phyloP scores from a whole-genome alignment of 1,140 invertebrate species.

The Drosophila pachea region DNA sequence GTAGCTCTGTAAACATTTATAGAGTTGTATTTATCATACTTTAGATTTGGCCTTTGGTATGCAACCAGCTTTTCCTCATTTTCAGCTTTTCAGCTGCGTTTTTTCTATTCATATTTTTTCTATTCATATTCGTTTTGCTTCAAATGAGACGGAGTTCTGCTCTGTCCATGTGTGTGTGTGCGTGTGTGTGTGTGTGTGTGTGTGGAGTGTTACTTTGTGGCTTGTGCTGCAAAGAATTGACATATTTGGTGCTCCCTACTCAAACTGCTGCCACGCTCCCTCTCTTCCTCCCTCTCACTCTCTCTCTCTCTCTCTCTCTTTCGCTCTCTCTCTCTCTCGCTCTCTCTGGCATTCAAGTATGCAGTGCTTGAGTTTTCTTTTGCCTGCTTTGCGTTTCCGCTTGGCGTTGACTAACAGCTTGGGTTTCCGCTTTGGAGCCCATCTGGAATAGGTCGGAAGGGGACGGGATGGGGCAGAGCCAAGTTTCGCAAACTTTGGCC shows the following conservation, averaged over 20 bases:
- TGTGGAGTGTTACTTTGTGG: constrained; percentile 13
- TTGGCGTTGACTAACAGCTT: constrained; percentile 70
- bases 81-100: constrained; percentile 2
- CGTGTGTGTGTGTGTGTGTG: constrained; percentile 13
- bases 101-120: not conserved
- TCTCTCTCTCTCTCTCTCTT: not conserved
- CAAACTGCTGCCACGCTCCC: constrained; percentile 28
- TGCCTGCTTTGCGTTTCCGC: constrained; percentile 60
- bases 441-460: too few relatives aligned
- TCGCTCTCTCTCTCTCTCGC: not conserved
- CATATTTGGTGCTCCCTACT: constrained; percentile 64
- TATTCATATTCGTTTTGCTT: constrained; percentile 1
- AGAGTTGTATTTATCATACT: constrained; percentile 58
- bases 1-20: constrained; percentile 37
- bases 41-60: constrained; percentile 67
- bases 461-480: not conserved
- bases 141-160: constrained; percentile 10
- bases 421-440: constrained; percentile 44
- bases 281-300: not conserved
- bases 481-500: constrained; percentile 52
- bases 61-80: constrained; percentile 12
- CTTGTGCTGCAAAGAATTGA: constrained; percentile 60
- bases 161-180: constrained; percentile 20
- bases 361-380: constrained; percentile 47
- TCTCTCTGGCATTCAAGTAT: not conserved